Base-by-base conservation (phyloP, 1,140 invertebrate species). In the Aphelenchoides besseyi region DNA sequence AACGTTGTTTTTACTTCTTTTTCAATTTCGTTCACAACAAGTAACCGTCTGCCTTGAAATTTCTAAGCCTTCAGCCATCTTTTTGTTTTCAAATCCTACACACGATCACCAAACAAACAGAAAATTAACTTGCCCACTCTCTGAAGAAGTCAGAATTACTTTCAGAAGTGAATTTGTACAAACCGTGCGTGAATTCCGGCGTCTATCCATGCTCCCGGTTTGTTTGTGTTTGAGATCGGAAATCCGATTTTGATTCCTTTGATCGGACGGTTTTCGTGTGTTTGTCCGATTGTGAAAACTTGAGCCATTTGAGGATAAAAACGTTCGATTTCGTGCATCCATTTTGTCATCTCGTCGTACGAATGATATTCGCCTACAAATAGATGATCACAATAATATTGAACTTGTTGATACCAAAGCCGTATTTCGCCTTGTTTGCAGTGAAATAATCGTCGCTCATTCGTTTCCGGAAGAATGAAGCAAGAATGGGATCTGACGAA, bases 281-380 rank as follows among this genome's bases (percentile, higher is more conserved):
- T 86, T 63, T 77, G 82, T 29, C 87, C 87, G 69, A 86, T 85
- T 0, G 70, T 81, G 48, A 77, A 80, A 8, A 85, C 72, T 3
- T 79, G 74, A 32, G 86, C 80, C 36, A 85, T 72, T 18, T 84
- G 67, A 2, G 85, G 84, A 73, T 86, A 86, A 2, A 73, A 68
- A 5, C 79, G 63, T 41, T 81, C 79, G 26, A 87, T 73, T 52
- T 85, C 81, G 33, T 87, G 82, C 72, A 88, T 66, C 74, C 86
- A 88, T 28, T 81, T 76, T 68, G 86, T 74, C 35, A 88, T 87
- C 87, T 89, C 77, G 18, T 69, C 73, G 37, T 82, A 79, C 23
- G 70, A 73, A 66, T 71, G 71, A 68, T 75, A 72, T 18, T 77
- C 79, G 8, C 76, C 77, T 74, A 61, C 64, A 74, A 48, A 28